These are phyloP conservation scores for Cephalopholis sonnerati DNA, from an alignment of 2,113 vertebrate species.

Conservation along the genomic window DNA sequence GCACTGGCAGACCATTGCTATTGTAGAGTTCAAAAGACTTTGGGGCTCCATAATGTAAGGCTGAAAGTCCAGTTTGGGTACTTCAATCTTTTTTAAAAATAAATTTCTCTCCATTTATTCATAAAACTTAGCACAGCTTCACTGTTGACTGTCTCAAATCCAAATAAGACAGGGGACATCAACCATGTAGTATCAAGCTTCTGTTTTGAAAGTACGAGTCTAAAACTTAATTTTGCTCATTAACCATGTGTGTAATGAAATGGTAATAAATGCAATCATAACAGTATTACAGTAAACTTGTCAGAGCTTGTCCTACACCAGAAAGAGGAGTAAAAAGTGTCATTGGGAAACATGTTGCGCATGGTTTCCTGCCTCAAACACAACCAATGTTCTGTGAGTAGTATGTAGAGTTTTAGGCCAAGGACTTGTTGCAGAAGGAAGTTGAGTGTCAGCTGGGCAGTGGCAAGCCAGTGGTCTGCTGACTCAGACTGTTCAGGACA, in stretches of 20 bases:
- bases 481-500: not conserved
- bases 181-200: not conserved
- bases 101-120: no score
- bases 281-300: not conserved
- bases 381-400: not conserved
- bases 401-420: not conserved
- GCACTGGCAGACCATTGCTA: no score
- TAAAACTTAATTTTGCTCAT: not conserved
- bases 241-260: not conserved
- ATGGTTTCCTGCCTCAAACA: not conserved
- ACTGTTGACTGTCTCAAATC: no score
- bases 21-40: no score
- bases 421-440: constrained; percentile 8
- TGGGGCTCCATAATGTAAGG: no score
- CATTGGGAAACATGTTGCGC: not conserved
- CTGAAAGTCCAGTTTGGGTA: no score
- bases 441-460: not conserved
- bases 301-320: not conserved
- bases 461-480: not conserved
- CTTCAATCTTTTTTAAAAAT: no score
- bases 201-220: not conserved
- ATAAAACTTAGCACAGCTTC: no score
- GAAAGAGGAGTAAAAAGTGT: not conserved
- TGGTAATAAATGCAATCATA: not conserved
- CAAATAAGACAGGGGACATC: no score